These are phyloP conservation scores for Macropus fuliginosus DNA, from an alignment of 2,797 vertebrate genomes.

Conservation along the genomic window DNA sequence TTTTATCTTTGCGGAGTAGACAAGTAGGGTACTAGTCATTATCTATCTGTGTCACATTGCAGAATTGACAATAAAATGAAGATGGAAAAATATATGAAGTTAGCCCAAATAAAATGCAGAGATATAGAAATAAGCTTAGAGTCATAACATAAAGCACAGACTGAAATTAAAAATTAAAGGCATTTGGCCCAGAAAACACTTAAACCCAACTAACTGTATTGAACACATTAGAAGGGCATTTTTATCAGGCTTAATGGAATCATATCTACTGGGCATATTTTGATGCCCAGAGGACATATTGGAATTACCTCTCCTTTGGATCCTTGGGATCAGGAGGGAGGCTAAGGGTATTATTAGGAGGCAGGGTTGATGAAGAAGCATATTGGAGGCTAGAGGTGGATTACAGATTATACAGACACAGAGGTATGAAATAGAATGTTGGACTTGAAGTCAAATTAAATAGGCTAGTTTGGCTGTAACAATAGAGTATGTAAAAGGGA, in stretches of 20 bases:
- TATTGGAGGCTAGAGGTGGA: not conserved
- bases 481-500: not conserved
- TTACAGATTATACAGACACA: too few relatives aligned
- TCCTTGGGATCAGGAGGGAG: not conserved
- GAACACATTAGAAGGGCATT: not conserved
- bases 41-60: not conserved
- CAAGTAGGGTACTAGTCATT: not conserved
- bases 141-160: not conserved
- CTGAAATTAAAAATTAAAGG: not conserved
- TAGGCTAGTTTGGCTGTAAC: not conserved
- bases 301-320: not conserved
- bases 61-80: not conserved
- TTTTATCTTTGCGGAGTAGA: not conserved
- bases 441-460: not conserved
- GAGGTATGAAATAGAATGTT: not conserved
- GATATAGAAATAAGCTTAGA: not conserved
- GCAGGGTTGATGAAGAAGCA: not conserved
- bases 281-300: not conserved
- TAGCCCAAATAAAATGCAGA: not conserved
- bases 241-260: not conserved
- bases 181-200: not conserved
- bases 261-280: not conserved
- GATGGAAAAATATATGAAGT: not conserved
- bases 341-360: not conserved
- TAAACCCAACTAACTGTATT: not conserved